Evolutionary conservation across 2,888 invertebrate species (phyloP), one percentile per base, ranked within the genome.

Genomic region (Epirrita christyi): DNA sequence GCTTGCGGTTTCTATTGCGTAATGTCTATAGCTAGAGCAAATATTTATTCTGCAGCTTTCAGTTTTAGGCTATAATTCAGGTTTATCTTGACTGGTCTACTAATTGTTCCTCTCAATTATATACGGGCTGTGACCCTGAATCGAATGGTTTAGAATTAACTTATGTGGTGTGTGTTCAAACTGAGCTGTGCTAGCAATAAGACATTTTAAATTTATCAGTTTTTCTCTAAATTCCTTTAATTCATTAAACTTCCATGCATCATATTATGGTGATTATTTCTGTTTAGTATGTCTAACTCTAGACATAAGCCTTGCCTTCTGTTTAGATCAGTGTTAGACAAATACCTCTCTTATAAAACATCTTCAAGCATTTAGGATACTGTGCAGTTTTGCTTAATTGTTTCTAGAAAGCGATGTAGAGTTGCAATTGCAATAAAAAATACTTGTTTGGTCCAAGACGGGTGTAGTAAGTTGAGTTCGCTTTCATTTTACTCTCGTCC

Each of bases 81-180:
- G 32, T 38, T 53, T 40, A 51, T 61, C 48, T 56, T 10, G 51
- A 52, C 56, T 62, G 50, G 42, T 53, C 42, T 56, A 21, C 54
- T 50, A 51, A 63, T 55, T 61, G 61, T 59, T 55, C 49, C 52
- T 64, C 54, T 53, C 70, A 71, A 76, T 72, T 71, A 72, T 67
- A 57, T 67, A 60, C 68, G 77, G 73, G 41, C 76, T 59, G 69
- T 69, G 76, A 73, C 73, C 72, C 61, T 61, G 46, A 36, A 57
- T 69, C 63, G 78, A 77, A 79, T 79, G 78, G 80, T 54, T 72
- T 59, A 58, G 67, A 73, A 77, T 75, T 68, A 71, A 55, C 68
- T 73, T 66, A 79, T 81, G 74, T 81, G 79, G 70, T 71, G 67
- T 36, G 55, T 45, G n/a, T 48, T 48, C 29, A 66, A 68, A 62